Conservation (phyloP, 2,797 vertebrate species). For the Thaleichthys pacificus region DNA sequence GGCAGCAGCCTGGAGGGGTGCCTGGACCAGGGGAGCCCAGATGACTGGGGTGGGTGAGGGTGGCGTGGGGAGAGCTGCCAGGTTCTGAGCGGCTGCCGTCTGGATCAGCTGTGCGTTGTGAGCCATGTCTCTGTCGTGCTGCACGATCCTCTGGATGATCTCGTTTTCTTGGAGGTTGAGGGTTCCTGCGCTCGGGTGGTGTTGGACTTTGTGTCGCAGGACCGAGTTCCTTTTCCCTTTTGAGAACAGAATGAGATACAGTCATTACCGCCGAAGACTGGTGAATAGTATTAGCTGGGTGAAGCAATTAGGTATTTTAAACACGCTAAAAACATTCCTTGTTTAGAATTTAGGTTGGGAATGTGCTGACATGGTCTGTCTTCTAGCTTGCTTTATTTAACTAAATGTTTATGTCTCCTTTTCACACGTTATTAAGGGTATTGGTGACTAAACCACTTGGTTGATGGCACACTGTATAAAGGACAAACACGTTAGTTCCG, state of each 20-base stretch:
- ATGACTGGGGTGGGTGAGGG: conserved; percentile 78
- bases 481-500: not conserved
- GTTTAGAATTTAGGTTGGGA: not conserved
- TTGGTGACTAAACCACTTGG: not conserved
- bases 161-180: conserved; percentile 95
- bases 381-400: not conserved
- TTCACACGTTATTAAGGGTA: not conserved
- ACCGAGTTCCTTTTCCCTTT: conserved; percentile 95
- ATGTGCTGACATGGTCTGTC: not conserved
- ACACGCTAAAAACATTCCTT: not conserved
- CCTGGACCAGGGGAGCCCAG: conserved; percentile 95
- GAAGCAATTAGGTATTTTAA: not conserved
- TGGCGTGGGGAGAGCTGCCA: conserved; percentile 59
- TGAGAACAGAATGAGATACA: conserved; percentile 26
- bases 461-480: not conserved
- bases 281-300: not conserved
- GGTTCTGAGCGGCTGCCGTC: conserved; percentile 68
- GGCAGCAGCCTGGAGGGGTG: conserved; percentile 91
- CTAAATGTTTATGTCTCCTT: not conserved
- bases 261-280: not conserved
- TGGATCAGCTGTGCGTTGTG: conserved; percentile 87
- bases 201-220: conserved; percentile 94
- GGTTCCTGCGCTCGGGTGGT: conserved; percentile 93
- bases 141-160: conserved; percentile 99
- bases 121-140: conserved; percentile 97